Percentiles rank a stretch among this genome's conserved stretches.
Evolutionary conservation across 2,888 invertebrate species (phyloP).

Genomic region (Xylocampa areola): DNA sequence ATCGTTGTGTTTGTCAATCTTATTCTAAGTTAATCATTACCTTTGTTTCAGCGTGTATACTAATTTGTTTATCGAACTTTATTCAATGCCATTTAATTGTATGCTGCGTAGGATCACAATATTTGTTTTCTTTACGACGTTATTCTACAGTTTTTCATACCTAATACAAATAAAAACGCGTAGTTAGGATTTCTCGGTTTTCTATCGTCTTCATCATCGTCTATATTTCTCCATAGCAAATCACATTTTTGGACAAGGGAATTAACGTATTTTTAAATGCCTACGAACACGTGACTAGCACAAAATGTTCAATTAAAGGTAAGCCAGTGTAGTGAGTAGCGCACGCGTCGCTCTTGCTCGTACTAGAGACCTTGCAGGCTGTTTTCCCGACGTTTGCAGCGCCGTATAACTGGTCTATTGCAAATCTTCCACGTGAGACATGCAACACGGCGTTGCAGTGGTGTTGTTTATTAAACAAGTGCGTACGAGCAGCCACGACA

Average conservation of each 20-base stretch:
- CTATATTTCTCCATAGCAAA: no score
- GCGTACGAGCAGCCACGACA: slow-evolving; percentile 9
- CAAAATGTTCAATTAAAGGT: slow-evolving; percentile 28
- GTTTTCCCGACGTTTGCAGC: slow-evolving; percentile 66
- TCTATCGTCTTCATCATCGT: neutral
- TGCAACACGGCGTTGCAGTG: slow-evolving; percentile 34
- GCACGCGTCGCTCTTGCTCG: slow-evolving; percentile 18
- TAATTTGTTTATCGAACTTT: slow-evolving; percentile 27
- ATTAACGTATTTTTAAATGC: slow-evolving; percentile 5
- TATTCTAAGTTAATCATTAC: slow-evolving; percentile 14
- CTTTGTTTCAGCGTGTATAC: slow-evolving; percentile 33
- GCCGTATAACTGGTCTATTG: slow-evolving; percentile 58
- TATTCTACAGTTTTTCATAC: no score
- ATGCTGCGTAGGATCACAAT: neutral
- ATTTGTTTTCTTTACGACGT: no score
- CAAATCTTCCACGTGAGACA: slow-evolving; percentile 64
- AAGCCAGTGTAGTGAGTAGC: slow-evolving; percentile 19
- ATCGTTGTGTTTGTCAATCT: slow-evolving; percentile 50
- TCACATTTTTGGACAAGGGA: neutral
- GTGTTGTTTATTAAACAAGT: slow-evolving; percentile 49
- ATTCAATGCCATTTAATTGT: slow-evolving; percentile 35
- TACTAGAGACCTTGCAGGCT: slow-evolving; percentile 58
- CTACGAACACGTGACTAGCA: slow-evolving; percentile 12
- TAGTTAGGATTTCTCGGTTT: neutral
- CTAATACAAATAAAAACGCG: neutral